Percentiles rank a stretch among this genome's conserved stretches.
These are phyloP conservation scores for Athetis lepigone DNA, from an alignment of 2,888 invertebrate genomes.

Conservation along the genomic window DNA sequence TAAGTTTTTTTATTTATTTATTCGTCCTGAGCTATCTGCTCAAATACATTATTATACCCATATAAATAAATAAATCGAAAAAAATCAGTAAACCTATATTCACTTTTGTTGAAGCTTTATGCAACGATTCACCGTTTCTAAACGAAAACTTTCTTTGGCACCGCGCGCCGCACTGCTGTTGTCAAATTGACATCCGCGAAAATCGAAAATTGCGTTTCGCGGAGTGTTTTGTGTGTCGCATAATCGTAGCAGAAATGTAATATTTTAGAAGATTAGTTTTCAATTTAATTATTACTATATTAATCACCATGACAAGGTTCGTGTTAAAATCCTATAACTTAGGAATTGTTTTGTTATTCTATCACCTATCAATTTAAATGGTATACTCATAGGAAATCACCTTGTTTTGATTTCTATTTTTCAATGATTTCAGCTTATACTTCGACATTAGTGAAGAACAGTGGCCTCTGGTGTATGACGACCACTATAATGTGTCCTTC, in stretches of 20 bases:
- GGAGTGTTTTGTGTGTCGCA: slow-evolving; percentile 15
- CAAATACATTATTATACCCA: not conserved
- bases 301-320: slow-evolving; percentile 68
- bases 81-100: not conserved
- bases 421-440: slow-evolving; percentile 81
- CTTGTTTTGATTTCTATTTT: slow-evolving; percentile 17
- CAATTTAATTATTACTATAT: slow-evolving; percentile 23
- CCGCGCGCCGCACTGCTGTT: no score
- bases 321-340: slow-evolving; percentile 5
- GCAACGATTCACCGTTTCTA: not conserved
- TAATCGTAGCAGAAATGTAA: slow-evolving; percentile 38
- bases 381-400: not conserved
- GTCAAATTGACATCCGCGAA: slow-evolving; percentile 66
- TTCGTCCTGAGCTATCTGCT: no score
- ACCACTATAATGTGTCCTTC: slow-evolving; percentile 95
- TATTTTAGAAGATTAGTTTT: slow-evolving; percentile 9
- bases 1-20: not conserved
- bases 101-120: not conserved
- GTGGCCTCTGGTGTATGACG: slow-evolving; percentile 95
- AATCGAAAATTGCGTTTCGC: slow-evolving; percentile 60
- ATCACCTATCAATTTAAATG: not conserved
- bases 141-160: not conserved
- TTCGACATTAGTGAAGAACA: slow-evolving; percentile 90
- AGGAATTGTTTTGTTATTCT: not conserved
- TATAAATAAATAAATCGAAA: not conserved